Conservation (phyloP, 2,888 invertebrate genomes). For the Eupeodes luniger region DNA sequence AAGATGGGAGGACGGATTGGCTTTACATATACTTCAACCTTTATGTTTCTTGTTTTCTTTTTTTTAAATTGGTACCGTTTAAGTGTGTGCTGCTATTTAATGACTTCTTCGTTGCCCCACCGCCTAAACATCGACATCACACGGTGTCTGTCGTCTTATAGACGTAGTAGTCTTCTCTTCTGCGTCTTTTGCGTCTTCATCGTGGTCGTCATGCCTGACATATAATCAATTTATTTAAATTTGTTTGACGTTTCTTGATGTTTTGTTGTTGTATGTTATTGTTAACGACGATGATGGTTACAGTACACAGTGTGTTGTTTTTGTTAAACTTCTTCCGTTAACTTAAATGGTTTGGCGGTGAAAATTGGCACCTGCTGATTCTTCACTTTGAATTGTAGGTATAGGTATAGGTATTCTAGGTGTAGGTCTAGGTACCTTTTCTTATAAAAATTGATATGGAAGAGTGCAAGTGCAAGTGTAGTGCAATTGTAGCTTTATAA, state of each 20-base stretch:
- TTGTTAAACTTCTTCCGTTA: slow-evolving; percentile 56
- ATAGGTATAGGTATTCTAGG: not conserved
- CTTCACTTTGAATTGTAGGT: not conserved
- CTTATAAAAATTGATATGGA: not conserved
- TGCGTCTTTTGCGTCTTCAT: too few species aligned
- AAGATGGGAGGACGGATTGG: too few species aligned
- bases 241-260: slow-evolving; percentile 61
- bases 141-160: not conserved
- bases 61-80: slow-evolving; percentile 46
- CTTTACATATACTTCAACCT: not conserved
- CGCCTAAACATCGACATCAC: not conserved
- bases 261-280: slow-evolving; percentile 33
- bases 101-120: slow-evolving; percentile 47
- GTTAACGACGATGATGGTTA: slow-evolving; percentile 4
- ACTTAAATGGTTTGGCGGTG: slow-evolving; percentile 56
- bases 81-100: slow-evolving; percentile 59
- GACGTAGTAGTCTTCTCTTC: not conserved
- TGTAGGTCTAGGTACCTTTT: too few species aligned
- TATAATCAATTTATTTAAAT: slow-evolving; percentile 76
- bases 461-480: not conserved
- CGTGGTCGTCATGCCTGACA: slow-evolving; percentile 66
- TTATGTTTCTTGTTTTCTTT: slow-evolving; percentile 13
- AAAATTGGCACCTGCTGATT: slow-evolving; percentile 65
- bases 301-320: slow-evolving; percentile 40
- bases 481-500: not conserved